Base-by-base conservation (phyloP, 1,140 invertebrate species). In the Portunus trituberculatus region DNA sequence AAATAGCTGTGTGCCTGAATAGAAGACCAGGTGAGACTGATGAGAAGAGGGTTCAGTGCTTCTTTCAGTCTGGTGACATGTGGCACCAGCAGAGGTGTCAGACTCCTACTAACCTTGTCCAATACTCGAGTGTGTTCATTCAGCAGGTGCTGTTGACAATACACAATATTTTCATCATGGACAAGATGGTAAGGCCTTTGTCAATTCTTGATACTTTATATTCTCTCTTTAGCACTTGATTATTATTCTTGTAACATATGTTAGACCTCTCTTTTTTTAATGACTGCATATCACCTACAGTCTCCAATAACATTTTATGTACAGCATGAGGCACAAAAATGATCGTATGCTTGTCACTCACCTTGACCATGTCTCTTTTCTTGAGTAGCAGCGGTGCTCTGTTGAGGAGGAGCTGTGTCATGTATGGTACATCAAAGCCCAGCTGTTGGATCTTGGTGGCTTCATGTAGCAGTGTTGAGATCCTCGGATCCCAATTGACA, bases 71-170 rank as follows among this genome's bases (percentile, higher is more conserved):
- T 98, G 12, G 98, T 98, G 96, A 99, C 97, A 97, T 99, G 98
- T 0, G 98, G 98, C 31, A 99, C 97, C 96, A 99, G 98, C 28
- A 99, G 97, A 31, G 98, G 98, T 31, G 99, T 97, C 25, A 99
- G 98, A 97, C 28, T 91, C 29, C 48, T 29, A 20, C 93, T 84
- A 7, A 95, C 95, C 82, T 96, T 96, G 8, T 48, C 28, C 52
- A 91, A 59, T 10, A 96, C 96, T n/a, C 95, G 89, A n/a, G 46
- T 76, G 16, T 96, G 94, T 31, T 96, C 95, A 39, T 95, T 92
- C 52, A 96, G 32, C 31, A 96, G 93, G 90, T 96, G 96, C 96
- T 96, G 96, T 3, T 32, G 48, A n/a, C n/a, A 83, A 29, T n/a
- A 16, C 39, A 39, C 39, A 39, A 6, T 20, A 59, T 59, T 59